phyloP scores from a whole-genome alignment of 2,797 vertebrate genomes.

The Octomys mimax region DNA sequence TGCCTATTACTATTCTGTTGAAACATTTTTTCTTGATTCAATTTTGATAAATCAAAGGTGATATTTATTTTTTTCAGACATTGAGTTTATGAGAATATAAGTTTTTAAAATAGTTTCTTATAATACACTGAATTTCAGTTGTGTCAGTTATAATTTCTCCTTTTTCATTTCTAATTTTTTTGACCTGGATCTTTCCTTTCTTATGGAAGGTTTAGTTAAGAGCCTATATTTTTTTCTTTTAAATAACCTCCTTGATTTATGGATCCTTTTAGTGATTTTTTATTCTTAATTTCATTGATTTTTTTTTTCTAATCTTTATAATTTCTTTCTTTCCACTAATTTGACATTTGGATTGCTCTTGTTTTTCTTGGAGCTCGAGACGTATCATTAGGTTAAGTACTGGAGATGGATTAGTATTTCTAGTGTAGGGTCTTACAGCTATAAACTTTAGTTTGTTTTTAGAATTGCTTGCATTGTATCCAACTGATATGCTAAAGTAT shows the following conservation, averaged over 20 bases:
- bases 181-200: not conserved
- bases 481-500: not conserved
- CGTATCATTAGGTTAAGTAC: not conserved
- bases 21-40: not conserved
- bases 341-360: not conserved
- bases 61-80: not conserved
- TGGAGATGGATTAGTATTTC: not conserved
- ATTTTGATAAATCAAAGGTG: not conserved
- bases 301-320: not conserved
- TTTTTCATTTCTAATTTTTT: not conserved
- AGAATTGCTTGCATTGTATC: not conserved
- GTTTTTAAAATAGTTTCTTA: not conserved
- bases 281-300: not conserved
- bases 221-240: not conserved
- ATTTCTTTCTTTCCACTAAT: not conserved
- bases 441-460: not conserved
- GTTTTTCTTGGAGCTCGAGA: not conserved
- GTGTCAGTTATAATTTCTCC: not conserved
- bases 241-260: not conserved
- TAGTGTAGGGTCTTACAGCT: not conserved
- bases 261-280: not conserved
- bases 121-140: not conserved
- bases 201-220: not conserved
- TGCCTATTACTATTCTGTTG: not conserved
- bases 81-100: not conserved